Conservation (phyloP, 2,113 vertebrate species). For the Procapra przewalskii region DNA sequence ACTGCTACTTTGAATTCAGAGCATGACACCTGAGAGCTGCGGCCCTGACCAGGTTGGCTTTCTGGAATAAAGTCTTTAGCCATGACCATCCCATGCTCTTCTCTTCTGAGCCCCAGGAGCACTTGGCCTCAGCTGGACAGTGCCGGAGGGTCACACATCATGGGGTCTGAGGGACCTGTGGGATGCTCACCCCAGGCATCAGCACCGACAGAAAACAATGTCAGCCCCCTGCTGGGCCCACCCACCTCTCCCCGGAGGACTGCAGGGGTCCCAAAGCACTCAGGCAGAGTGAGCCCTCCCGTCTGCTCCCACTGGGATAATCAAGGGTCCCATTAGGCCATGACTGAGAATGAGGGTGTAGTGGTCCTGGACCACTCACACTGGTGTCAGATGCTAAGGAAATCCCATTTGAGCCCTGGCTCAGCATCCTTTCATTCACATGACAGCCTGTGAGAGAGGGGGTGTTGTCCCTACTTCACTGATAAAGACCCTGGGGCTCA, state of each 20-base stretch:
- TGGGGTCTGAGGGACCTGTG: not conserved
- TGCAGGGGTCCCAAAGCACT: not conserved
- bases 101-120: not conserved
- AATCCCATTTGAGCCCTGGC: not conserved
- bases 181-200: not conserved
- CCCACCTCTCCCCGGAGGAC: not conserved
- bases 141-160: not conserved
- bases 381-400: not conserved
- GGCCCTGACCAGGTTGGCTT: not conserved
- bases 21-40: not conserved
- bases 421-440: fast-evolving
- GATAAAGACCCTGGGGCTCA: not conserved
- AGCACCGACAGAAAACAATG: not conserved
- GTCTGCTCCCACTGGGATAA: not conserved
- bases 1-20: constrained; percentile 68
- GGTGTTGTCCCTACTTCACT: no score
- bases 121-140: not conserved
- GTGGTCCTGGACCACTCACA: not conserved
- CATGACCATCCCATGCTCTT: not conserved
- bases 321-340: fast-evolving
- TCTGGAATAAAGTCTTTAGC: constrained; percentile 63
- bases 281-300: not conserved
- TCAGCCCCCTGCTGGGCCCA: not conserved
- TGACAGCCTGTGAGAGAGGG: not conserved
- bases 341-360: not conserved